A percentile compares a stretch with the other conserved stretches of the same genome.
These are phyloP conservation scores for Philonicus albiceps DNA, from an alignment of 2,888 invertebrate genomes.

Conservation along the genomic window DNA sequence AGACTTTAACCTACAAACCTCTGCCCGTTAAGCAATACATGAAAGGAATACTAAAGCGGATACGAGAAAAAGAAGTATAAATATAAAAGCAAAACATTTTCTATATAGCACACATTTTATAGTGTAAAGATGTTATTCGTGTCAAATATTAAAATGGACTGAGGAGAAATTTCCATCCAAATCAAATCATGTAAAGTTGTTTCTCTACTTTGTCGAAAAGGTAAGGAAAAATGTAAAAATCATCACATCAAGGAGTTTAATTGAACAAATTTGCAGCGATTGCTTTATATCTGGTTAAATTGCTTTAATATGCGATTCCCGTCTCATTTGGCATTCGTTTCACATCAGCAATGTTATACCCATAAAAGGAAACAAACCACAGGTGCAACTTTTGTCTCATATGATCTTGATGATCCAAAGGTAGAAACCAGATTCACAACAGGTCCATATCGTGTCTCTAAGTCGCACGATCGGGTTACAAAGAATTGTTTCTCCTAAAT, in stretches of 20 bases:
- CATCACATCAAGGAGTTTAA: not conserved
- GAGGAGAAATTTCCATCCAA: not conserved
- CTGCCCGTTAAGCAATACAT: not conserved
- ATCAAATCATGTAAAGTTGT: not conserved
- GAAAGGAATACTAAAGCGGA: not conserved
- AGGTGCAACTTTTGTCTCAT: not conserved
- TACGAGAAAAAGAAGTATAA: not conserved
- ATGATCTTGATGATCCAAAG: not conserved
- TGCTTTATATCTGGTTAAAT: not conserved
- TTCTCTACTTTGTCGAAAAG: not conserved
- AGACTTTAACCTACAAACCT: not conserved
- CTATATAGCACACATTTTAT: not conserved
- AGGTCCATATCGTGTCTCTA: not conserved
- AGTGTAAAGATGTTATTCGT: not conserved
- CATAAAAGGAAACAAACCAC: not conserved
- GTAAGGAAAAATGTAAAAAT: not conserved
- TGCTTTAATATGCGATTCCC: not conserved
- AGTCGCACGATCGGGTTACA: not conserved
- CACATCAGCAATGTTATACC: not conserved
- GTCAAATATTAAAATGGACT: not conserved
- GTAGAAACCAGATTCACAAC: not conserved
- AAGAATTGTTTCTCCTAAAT: not conserved
- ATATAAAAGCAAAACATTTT: not conserved
- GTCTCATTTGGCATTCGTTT: not conserved
- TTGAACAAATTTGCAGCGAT: not conserved